Evolutionary conservation across 2,888 invertebrate species (phyloP), one percentile per base, ranked within the genome.

Genomic region (Dione juno): DNA sequence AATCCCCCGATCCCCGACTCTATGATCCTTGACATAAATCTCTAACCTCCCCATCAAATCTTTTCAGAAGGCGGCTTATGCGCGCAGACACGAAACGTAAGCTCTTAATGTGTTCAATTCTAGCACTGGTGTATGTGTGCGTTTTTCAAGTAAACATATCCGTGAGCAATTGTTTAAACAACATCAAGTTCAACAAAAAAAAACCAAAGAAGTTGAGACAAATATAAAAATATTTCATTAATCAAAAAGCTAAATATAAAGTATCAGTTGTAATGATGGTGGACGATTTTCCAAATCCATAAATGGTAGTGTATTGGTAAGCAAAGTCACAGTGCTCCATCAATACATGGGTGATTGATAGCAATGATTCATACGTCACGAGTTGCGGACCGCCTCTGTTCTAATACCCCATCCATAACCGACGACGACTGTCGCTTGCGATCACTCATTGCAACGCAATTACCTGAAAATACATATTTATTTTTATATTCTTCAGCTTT

Each of bases 21-120:
- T 92, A 92, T 92, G 92, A 90, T 92, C 91, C 93, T 93, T 92
- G 93, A 93, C 93, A 92, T 91, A 90, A 93, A 92, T 92, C 92
- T 91, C 91, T 89, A 90, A 92, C 91, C 88, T 88, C 89, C 86
- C 88, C 91, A 88, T 92, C 92, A 92, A 92, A 92, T 93, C 92
- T 92, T 92, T 92, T 91, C 90, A 87, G 87, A 84, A 85, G 83
- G 85, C 84, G 87, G 90, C 92, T 92, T 90, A 89, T 86, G 84
- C 85, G 83, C 84, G 84, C 85, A 88, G 87, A 88, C 87, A 86
- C 84, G 88, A 86, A 86, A 86, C 84, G 84, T 88, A 86, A 84
- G 86, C 84, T 86, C 82, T 87, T 89, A 91, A 91, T 89, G 87
- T 87, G 84, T 84, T 84, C 84, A 82, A 86, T 84, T 85, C 84